Conservation (phyloP, 2,113 vertebrate species). For the Thalassarche chlororhynchos region DNA sequence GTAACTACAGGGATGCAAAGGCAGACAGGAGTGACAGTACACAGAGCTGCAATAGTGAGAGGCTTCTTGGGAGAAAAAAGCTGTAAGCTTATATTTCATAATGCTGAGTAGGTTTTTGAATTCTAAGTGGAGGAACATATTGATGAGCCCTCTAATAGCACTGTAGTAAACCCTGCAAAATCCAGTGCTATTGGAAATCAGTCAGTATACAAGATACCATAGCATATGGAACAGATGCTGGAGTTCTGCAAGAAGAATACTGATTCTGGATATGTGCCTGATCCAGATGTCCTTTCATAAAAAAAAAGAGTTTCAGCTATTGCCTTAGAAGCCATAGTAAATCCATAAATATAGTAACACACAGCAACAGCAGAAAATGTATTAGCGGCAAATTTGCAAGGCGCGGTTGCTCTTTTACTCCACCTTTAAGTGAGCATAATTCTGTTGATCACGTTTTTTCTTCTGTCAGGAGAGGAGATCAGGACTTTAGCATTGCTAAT, state of each 20-base stretch:
- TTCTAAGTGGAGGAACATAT: not conserved
- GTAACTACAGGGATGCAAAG: not conserved
- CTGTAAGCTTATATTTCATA: not conserved
- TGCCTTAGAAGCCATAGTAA: not conserved
- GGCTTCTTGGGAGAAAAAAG: not conserved
- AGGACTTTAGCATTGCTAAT: not conserved
- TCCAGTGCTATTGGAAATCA: not conserved
- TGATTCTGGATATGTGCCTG: constrained; percentile 1
- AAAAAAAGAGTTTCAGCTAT: not conserved
- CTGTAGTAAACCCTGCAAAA: not conserved
- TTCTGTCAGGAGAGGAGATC: not conserved
- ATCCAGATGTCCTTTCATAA: constrained; percentile 24
- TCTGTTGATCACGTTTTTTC: not conserved
- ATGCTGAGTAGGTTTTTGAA: not conserved
- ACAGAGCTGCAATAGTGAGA: not conserved
- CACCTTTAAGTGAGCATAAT: not conserved
- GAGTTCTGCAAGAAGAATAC: constrained; percentile 1
- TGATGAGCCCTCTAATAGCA: not conserved
- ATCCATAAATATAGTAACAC: not conserved
- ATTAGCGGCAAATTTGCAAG: not conserved
- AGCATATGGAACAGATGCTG: constrained; percentile 27
- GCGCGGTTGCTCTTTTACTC: not conserved
- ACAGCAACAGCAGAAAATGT: not conserved
- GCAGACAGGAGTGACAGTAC: not conserved
- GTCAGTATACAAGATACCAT: not conserved